Evolutionary conservation across 1,140 invertebrate species (phyloP), one percentile per base, ranked within the genome.

Genomic region (Sycophila sp.): DNA sequence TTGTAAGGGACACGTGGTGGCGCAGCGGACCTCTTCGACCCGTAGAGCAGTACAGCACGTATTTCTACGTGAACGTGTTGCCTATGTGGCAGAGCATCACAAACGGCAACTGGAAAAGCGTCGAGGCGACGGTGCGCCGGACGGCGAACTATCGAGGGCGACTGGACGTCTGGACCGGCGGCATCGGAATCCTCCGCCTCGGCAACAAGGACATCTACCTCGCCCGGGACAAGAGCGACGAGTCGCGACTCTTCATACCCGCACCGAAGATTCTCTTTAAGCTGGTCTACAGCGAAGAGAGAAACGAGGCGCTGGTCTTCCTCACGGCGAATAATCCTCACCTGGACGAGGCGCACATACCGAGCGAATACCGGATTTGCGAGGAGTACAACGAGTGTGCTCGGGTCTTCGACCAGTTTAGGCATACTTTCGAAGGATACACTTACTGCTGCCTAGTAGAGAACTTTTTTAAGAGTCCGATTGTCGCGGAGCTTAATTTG

Each of bases 11-110:
- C 89, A 89, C 70, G 74, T 89, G 26, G 80, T 87, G 4, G 86
- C 89, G 0, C 83, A 87, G 87, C 84, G 2, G 89, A 90, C 77
- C 88, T 88, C 75, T 75, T 87, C 19, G 84, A 86, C 30, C 78
- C 4, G 74, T 82, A 2, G 80, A 84, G 63, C 87, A 89, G 74
- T 80, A 81, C 51, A 76, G 85, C 1, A 88, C 88, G 0, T 90
- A 87, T 70, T 87, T 84, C 74, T 89, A 87, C 71, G 72, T 88
- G 15, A 90, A 90, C 74, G 83, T 77, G 1, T 80, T 82, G 22
- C 89, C 89, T 5, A 87, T 89, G 75, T 90, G 87, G 87, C 87
- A 88, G 75, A 71, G 72, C 45, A 79, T 88, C 0, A 88, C 88
- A 71, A 79, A 73, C 24, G 87, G 85, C 10, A 87, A 88, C 69